Conservation (phyloP, 2,797 vertebrate genomes). For the Sebastolobus alascanus region DNA sequence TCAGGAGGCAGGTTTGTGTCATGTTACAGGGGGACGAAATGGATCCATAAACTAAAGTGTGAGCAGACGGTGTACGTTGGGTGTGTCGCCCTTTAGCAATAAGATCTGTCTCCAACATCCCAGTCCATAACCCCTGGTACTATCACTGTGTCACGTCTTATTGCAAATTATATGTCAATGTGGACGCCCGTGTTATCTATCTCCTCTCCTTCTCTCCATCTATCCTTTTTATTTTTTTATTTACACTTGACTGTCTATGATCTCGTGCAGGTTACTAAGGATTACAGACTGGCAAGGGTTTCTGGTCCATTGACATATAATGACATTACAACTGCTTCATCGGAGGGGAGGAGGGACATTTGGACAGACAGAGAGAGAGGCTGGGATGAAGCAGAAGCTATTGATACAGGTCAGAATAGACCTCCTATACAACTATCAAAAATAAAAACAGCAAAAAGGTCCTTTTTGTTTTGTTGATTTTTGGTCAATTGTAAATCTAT, state of each 20-base stretch:
- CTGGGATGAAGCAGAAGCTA: constrained; percentile 89
- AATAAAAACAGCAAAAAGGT: constrained; percentile 20
- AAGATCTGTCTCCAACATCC: constrained; percentile 56
- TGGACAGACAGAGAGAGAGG: constrained; percentile 89
- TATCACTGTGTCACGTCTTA: constrained; percentile 76
- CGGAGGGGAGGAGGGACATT: constrained; percentile 88
- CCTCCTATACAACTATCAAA: constrained; percentile 70
- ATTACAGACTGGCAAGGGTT: constrained; percentile 89
- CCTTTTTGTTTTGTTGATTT: constrained; percentile 21
- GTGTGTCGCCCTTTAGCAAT: constrained; percentile 57
- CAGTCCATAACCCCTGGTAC: constrained; percentile 68
- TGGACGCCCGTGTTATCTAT: constrained; percentile 77
- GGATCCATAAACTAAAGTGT: constrained; percentile 89
- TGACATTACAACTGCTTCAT: constrained; percentile 88
- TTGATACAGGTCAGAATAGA: constrained; percentile 90
- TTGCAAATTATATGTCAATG: constrained; percentile 84
- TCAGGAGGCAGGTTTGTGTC: constrained; percentile 12
- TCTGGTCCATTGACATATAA: constrained; percentile 90
- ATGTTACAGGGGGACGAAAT: constrained; percentile 32
- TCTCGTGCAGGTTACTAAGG: constrained; percentile 90
- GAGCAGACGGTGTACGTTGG: constrained; percentile 65
- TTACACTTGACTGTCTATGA: constrained; percentile 86
- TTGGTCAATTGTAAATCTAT: neutral
- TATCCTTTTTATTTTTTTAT: constrained; percentile 65
- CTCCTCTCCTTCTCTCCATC: constrained; percentile 68